Conservation (phyloP, 2,888 invertebrate species). For the Drosophila tripunctata region DNA sequence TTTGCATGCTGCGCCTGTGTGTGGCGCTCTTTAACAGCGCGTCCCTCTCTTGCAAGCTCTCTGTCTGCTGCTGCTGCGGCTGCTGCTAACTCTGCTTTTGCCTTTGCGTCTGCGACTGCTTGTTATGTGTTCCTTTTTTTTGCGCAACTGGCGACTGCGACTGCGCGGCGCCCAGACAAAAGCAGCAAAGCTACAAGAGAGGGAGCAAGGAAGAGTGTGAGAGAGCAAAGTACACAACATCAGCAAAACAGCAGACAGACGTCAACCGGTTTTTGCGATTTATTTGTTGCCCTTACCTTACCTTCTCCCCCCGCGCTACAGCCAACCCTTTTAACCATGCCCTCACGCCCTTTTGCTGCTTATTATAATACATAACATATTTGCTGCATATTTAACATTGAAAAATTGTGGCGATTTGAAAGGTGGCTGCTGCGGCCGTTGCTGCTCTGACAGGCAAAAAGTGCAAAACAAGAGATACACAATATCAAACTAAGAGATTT, state of each 20-base stretch:
- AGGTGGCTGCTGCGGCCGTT: slow-evolving; percentile 21
- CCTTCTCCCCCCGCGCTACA: slow-evolving; percentile 6
- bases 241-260: slow-evolving; percentile 35
- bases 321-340: slow-evolving; percentile 14
- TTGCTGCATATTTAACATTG: slow-evolving; percentile 68
- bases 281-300: slow-evolving; percentile 69
- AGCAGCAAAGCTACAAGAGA: slow-evolving; percentile 10
- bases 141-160: slow-evolving; percentile 68
- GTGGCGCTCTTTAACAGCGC: slow-evolving; percentile 32
- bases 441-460: slow-evolving; percentile 24
- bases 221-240: slow-evolving; percentile 32
- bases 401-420: slow-evolving; percentile 41
- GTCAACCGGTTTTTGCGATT: slow-evolving; percentile 71
- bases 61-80: slow-evolving; percentile 2
- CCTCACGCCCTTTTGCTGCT: slow-evolving; percentile 40
- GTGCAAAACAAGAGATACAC: slow-evolving; percentile 17
- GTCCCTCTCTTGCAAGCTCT: slow-evolving; percentile 24
- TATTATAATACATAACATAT: slow-evolving; percentile 63
- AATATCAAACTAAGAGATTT: background rate
- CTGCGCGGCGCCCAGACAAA: slow-evolving; percentile 56
- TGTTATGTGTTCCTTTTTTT: slow-evolving; percentile 59
- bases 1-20: slow-evolving; percentile 64
- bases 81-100: slow-evolving; percentile 15
- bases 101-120: slow-evolving; percentile 34
- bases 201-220: slow-evolving; percentile 13